phyloP scores from a whole-genome alignment of 2,797 vertebrate genomes.

The Lophius americanus region DNA sequence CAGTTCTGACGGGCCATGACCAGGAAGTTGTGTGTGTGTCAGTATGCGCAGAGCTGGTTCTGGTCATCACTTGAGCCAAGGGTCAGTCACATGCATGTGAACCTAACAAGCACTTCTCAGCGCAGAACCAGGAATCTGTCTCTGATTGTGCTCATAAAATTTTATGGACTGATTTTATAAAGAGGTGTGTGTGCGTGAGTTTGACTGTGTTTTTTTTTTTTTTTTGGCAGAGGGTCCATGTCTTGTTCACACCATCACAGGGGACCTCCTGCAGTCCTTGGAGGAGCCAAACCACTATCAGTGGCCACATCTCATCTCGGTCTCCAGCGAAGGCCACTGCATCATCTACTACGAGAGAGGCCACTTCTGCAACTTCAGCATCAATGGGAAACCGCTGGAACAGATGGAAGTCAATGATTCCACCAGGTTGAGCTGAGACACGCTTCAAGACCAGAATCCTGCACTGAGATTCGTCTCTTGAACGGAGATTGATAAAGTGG shows the following conservation, averaged over 20 bases:
- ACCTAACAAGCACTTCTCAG: not conserved
- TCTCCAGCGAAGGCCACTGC: conserved; percentile 97
- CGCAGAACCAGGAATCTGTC: not conserved
- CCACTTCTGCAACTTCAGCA: conserved; percentile 99
- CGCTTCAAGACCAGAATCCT: not conserved
- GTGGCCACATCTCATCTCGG: conserved; percentile 91
- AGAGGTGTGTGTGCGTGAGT: not conserved
- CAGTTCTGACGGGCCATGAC: conserved; percentile 95
- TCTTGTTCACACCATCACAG: conserved; percentile 99
- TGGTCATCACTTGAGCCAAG: conserved; percentile 98
- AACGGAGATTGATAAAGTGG: not conserved
- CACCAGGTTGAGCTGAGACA: conserved; percentile 84
- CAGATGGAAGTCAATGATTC: conserved; percentile 98
- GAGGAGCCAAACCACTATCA: conserved; percentile 93
- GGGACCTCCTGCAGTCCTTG: conserved; percentile 93
- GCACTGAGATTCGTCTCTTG: not conserved
- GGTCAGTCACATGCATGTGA: conserved; percentile 78
- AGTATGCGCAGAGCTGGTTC: conserved; percentile 95
- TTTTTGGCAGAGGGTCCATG: conserved; percentile 91
- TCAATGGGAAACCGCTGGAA: conserved; percentile 96
- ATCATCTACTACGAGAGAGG: conserved; percentile 98
- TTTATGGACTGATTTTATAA: not conserved
- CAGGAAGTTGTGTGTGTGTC: conserved; percentile 97
- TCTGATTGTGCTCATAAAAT: not conserved
- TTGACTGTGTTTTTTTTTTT: conserved; percentile 2